phyloP scores from a whole-genome alignment of 2,113 vertebrate genomes.

The Triplophysa rosa region DNA sequence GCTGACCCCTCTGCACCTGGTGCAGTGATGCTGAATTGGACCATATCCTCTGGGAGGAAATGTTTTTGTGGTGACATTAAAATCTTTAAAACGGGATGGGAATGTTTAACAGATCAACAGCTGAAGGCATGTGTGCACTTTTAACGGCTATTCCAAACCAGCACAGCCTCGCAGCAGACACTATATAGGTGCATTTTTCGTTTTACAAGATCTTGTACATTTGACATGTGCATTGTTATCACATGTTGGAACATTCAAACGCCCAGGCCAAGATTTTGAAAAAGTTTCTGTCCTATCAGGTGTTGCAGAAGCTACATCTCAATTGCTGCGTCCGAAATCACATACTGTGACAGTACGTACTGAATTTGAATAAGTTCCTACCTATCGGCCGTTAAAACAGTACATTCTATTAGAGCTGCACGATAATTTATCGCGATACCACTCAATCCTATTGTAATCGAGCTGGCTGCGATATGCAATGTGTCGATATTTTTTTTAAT shows the following conservation, averaged over 20 bases:
- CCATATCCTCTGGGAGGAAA: conserved; percentile 58
- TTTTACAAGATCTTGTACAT: neutral
- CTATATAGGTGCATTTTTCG: neutral
- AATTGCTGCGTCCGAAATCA: too few relatives aligned
- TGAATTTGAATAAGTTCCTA: too few relatives aligned
- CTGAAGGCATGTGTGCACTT: conserved; percentile 31
- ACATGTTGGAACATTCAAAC: neutral
- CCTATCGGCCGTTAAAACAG: too few relatives aligned
- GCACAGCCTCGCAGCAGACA: neutral
- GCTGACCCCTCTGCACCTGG: conserved; percentile 15
- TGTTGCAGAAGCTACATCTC: too few relatives aligned
- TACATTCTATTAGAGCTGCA: too few relatives aligned
- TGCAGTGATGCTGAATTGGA: conserved; percentile 51
- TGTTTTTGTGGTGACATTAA: conserved; percentile 56
- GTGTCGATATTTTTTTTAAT: too few relatives aligned
- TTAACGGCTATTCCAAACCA: conserved; percentile 33
- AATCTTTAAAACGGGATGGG: conserved; percentile 45
- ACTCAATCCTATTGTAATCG: too few relatives aligned
- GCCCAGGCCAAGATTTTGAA: too few relatives aligned
- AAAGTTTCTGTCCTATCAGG: neutral
- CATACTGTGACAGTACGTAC: too few relatives aligned
- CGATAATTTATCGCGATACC: too few relatives aligned
- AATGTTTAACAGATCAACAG: conserved; percentile 61
- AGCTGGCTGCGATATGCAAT: too few relatives aligned
- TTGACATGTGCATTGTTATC: neutral